Conservation (phyloP, 2,113 vertebrate genomes). For the Psilopsiagon aymara region DNA sequence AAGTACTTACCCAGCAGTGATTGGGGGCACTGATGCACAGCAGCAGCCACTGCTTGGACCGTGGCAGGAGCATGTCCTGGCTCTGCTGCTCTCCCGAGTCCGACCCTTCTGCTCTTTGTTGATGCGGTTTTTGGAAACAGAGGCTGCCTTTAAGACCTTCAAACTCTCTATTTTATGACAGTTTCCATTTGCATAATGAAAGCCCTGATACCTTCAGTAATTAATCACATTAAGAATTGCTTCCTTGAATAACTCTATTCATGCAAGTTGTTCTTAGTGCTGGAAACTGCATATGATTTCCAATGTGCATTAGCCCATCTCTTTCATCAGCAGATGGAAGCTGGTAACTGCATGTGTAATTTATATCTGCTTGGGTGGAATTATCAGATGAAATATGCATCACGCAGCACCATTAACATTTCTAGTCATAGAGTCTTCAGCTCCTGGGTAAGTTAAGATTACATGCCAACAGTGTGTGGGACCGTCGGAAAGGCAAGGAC, state of each 20-base stretch:
- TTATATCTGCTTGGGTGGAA: constrained; percentile 66
- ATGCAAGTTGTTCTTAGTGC: constrained; percentile 41
- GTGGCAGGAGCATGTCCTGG: accelerated
- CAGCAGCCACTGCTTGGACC: not conserved
- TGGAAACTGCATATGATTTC: constrained; percentile 54
- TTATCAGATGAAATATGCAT: constrained; percentile 68
- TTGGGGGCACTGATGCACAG: not conserved
- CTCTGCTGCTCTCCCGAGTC: not conserved
- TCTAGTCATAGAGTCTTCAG: constrained; percentile 35
- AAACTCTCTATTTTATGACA: constrained; percentile 50
- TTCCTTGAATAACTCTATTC: constrained; percentile 57
- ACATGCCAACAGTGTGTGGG: constrained; percentile 2
- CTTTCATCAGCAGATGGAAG: constrained; percentile 70
- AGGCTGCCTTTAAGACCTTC: constrained; percentile 21
- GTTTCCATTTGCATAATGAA: constrained; percentile 67
- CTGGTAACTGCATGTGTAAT: constrained; percentile 66
- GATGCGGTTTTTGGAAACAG: constrained; percentile 10
- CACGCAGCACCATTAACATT: constrained; percentile 9
- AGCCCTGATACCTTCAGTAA: constrained; percentile 54
- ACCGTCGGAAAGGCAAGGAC: not conserved
- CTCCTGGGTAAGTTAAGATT: constrained; percentile 25
- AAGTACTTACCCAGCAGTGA: not conserved
- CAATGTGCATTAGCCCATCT: constrained; percentile 37
- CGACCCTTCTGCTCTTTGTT: not conserved
- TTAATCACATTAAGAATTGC: constrained; percentile 67